Evolutionary conservation across 1,140 invertebrate genomes (phyloP).

Genomic region (Lineus longissimus): DNA sequence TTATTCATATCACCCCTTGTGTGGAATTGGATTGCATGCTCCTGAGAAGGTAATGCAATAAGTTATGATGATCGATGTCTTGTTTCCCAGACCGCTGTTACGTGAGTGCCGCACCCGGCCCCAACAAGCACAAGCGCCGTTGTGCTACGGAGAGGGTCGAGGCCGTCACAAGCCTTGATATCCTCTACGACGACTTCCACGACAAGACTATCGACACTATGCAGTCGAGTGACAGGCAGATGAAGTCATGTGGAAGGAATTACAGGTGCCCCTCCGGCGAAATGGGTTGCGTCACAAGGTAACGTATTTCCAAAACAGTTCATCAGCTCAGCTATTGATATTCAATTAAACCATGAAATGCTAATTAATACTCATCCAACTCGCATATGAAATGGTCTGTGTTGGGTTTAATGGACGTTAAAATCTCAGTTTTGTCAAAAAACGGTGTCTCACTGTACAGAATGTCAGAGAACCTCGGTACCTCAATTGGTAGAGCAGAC

Average conservation of each 20-base stretch:
- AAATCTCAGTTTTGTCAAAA: too few species aligned
- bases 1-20: too few species aligned
- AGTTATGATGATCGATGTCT: neutral
- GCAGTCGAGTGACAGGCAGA: slow-evolving; percentile 48
- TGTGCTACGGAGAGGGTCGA: slow-evolving; percentile 56
- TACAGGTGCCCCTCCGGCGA: slow-evolving; percentile 51
- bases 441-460: too few species aligned
- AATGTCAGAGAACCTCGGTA: too few species aligned
- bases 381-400: too few species aligned
- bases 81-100: slow-evolving; percentile 49
- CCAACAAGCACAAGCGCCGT: slow-evolving; percentile 39
- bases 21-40: too few species aligned
- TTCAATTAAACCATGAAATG: too few species aligned
- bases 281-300: slow-evolving; percentile 51
- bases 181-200: slow-evolving; percentile 55
- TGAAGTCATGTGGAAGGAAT: slow-evolving; percentile 49
- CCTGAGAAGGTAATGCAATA: too few species aligned
- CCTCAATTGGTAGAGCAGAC: too few species aligned
- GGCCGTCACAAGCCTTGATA: slow-evolving; percentile 54
- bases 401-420: too few species aligned
- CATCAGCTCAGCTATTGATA: too few species aligned
- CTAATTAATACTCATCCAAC: too few species aligned
- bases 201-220: slow-evolving; percentile 52
- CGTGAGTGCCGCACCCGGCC: slow-evolving; percentile 44
- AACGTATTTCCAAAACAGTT: neutral